Evolutionary conservation across 2,888 invertebrate genomes (phyloP).

Genomic region (Tethea ocularis): DNA sequence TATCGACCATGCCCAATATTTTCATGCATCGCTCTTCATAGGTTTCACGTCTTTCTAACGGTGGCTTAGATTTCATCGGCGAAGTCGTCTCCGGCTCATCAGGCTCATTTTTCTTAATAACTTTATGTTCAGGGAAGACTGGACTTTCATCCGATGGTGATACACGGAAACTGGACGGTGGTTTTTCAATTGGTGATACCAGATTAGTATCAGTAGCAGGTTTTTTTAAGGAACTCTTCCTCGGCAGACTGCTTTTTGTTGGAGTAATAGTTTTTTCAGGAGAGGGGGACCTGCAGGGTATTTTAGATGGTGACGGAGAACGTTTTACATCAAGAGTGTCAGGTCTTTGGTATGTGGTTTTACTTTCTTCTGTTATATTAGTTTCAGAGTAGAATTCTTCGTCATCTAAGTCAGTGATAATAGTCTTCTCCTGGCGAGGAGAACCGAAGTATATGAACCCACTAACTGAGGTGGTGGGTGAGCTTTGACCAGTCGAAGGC

Average conservation of each 20-base stretch:
- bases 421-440: slow-evolving; percentile 50
- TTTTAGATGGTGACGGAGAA: slow-evolving; percentile 68
- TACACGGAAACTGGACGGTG: slow-evolving; percentile 67
- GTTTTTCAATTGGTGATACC: slow-evolving; percentile 65
- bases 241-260: slow-evolving; percentile 61
- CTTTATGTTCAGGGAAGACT: slow-evolving; percentile 46
- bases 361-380: slow-evolving; percentile 36
- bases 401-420: slow-evolving; percentile 70
- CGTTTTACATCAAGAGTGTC: slow-evolving; percentile 44
- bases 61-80: slow-evolving; percentile 78
- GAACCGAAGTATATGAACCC: slow-evolving; percentile 79
- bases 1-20: slow-evolving; percentile 86
- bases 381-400: slow-evolving; percentile 43
- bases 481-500: slow-evolving; percentile 75
- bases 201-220: slow-evolving; percentile 51
- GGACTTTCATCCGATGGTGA: slow-evolving; percentile 62
- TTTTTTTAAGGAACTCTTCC: slow-evolving; percentile 78
- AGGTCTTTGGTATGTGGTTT: slow-evolving; percentile 36
- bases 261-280: slow-evolving; percentile 59
- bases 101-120: slow-evolving; percentile 56
- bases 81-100: slow-evolving; percentile 42
- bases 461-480: slow-evolving; percentile 82
- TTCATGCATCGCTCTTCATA: slow-evolving; percentile 89
- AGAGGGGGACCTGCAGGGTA: slow-evolving; percentile 71
- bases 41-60: slow-evolving; percentile 86